A percentile compares a stretch with the other conserved stretches of the same genome.
Evolutionary conservation across 1,140 invertebrate species (phyloP).

Genomic region (Meteorus sp.): DNA sequence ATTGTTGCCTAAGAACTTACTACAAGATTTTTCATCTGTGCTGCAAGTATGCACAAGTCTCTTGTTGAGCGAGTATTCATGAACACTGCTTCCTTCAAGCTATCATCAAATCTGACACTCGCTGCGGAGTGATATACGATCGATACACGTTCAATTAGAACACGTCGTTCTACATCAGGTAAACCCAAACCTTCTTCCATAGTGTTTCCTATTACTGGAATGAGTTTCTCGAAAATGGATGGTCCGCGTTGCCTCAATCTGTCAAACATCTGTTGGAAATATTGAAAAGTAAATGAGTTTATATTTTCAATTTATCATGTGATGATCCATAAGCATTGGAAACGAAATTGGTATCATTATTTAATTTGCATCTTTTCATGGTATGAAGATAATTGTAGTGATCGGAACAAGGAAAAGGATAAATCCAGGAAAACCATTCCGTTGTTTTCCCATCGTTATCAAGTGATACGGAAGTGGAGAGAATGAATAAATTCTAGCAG

Average conservation of each 20-base stretch:
- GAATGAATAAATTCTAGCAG: too few species aligned
- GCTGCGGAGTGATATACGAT: conserved; percentile 94
- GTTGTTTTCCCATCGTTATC: too few species aligned
- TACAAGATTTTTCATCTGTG: conserved; percentile 69
- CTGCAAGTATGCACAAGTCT: conserved; percentile 67
- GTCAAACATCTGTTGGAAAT: conserved; percentile 44
- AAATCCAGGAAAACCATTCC: too few species aligned
- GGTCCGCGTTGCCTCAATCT: conserved; percentile 52
- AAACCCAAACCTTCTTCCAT: conserved; percentile 65
- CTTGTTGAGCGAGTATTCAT: conserved; percentile 71
- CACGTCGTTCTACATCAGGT: conserved; percentile 57
- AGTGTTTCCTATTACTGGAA: conserved; percentile 79
- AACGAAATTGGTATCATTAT: too few species aligned
- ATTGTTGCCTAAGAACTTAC: conserved; percentile 45
- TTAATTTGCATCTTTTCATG: too few species aligned
- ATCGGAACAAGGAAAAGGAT: too few species aligned
- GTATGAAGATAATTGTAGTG: too few species aligned
- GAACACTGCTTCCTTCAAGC: conserved; percentile 67
- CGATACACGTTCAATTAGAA: conserved; percentile 72
- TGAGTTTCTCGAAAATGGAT: conserved; percentile 69
- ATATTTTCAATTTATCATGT: too few species aligned
- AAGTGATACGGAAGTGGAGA: too few species aligned
- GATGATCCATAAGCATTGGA: too few species aligned
- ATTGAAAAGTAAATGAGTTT: too few species aligned
- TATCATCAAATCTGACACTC: conserved; percentile 90